Evolutionary conservation across 2,888 invertebrate species (phyloP).

Genomic region (Leucoptera coffeella): DNA sequence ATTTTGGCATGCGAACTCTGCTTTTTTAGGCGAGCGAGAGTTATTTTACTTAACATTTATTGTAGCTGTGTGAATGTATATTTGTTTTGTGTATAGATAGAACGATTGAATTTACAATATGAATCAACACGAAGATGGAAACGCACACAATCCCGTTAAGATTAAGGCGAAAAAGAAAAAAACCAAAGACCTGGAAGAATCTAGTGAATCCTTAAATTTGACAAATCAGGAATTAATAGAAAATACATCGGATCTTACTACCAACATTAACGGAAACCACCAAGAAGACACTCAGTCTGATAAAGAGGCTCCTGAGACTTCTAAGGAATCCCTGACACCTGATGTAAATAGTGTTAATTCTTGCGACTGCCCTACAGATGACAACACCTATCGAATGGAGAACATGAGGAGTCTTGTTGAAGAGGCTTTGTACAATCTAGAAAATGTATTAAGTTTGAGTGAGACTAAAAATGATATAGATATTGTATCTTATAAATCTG

Average conservation of each 20-base stretch:
- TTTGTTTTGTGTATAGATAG: constrained; percentile 40
- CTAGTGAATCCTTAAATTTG: constrained; percentile 25
- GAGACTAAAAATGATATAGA: constrained; percentile 25
- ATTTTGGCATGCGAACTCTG: constrained; percentile 41
- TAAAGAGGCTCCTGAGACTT: too few relatives aligned
- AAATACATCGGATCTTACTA: constrained; percentile 37
- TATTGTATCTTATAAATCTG: constrained; percentile 75
- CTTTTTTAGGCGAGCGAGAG: constrained; percentile 26
- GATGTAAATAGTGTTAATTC: constrained; percentile 41
- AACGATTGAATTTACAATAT: constrained; percentile 24
- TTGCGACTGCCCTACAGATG: constrained; percentile 16
- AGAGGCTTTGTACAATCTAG: constrained; percentile 12
- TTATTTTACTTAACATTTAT: constrained; percentile 27
- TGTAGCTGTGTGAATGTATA: constrained; percentile 31
- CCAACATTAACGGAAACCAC: too few relatives aligned
- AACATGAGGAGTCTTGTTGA: constrained; percentile 9
- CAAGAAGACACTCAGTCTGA: too few relatives aligned
- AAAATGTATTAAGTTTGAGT: constrained; percentile 11
- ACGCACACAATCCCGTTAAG: constrained; percentile 28
- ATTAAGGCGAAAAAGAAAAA: constrained; percentile 42
- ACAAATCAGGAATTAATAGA: constrained; percentile 28
- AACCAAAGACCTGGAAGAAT: constrained; percentile 42
- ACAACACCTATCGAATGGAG: constrained; percentile 7
- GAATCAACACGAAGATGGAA: constrained; percentile 36
- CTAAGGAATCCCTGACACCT: too few relatives aligned